These are phyloP conservation scores for Dendropsophus ebraccatus DNA, from an alignment of 2,113 vertebrate genomes.

Conservation along the genomic window DNA sequence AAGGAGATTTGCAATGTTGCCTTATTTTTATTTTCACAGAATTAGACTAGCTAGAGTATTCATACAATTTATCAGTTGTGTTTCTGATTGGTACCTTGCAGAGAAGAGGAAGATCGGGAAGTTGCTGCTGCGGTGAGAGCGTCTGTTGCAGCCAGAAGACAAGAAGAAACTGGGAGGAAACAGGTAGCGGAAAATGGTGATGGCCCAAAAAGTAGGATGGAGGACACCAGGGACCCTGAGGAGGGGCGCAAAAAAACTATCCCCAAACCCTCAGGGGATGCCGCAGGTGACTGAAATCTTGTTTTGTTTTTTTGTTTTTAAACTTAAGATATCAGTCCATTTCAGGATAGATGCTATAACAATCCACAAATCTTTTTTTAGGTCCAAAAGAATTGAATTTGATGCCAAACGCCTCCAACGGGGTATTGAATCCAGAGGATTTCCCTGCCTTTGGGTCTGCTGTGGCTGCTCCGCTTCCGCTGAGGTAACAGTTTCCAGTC, in stretches of 20 bases:
- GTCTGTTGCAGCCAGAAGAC: constrained; percentile 78
- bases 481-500: too few species aligned
- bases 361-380: neutral
- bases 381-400: constrained; percentile 22
- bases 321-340: neutral
- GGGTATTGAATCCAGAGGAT: constrained; percentile 75
- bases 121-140: constrained; percentile 87
- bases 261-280: constrained; percentile 70
- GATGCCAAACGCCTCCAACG: constrained; percentile 69
- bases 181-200: constrained; percentile 76
- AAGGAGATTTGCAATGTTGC: neutral
- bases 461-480: constrained; percentile 58
- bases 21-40: too few species aligned
- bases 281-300: constrained; percentile 70
- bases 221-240: constrained; percentile 72
- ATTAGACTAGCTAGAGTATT: too few species aligned
- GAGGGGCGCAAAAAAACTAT: constrained; percentile 66
- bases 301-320: too few species aligned
- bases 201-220: constrained; percentile 72
- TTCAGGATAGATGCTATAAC: neutral
- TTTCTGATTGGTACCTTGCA: constrained; percentile 59
- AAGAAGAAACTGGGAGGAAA: constrained; percentile 75
- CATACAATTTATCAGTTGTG: neutral
- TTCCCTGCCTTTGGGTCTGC: constrained; percentile 74
- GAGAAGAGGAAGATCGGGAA: constrained; percentile 93